Evolutionary conservation across 2,888 invertebrate species (phyloP), one percentile per base, ranked within the genome.

Genomic region (Leptopilina syphax): DNA sequence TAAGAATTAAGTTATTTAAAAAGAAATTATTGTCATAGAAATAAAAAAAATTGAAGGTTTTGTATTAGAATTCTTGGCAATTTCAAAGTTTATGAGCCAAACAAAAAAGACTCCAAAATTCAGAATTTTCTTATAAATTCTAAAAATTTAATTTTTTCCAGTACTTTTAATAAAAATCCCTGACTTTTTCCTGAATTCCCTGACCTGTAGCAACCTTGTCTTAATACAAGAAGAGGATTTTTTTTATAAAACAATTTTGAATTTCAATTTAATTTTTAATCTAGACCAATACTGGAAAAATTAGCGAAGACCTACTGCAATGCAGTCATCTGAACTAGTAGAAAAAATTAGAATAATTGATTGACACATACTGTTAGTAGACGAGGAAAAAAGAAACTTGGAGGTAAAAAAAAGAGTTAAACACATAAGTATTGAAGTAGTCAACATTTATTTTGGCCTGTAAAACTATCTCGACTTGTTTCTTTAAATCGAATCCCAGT

Each of bases 321-420:
- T 65, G 63, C 63, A 63, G 57, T 73, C 34, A 34, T 44, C 44
- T 44, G 8, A 57, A 73, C 34, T 47, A 65, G 60, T 41, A 54
- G 47, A 65, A 77, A 13, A 65, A 78, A 85, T 86, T 73, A 84
- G 82, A 86, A 84, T 86, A 87, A 87, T 83, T 83, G 85, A 87
- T 86, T 85, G 78, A 73, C 81, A 82, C 80, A 83, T 83, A 84
- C 82, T 81, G 81, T 81, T 76, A 9, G 41, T 13, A 73, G 13
- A 73, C 57, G 10, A 41, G n/a, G 73, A 57, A 73, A n/a, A 54
- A 54, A 10, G 18, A 73, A 60, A 73, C 57, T 34, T 73, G 1
- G 34, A 34, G 34, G 8, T 34, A 34, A 4, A 57, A 57, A 57
- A 73, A 27, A 70, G 50, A 73, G 70, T 73, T 57, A 60, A 57